These are phyloP conservation scores for Buteo buteo DNA, from an alignment of 2,113 vertebrate genomes.

Conservation along the genomic window DNA sequence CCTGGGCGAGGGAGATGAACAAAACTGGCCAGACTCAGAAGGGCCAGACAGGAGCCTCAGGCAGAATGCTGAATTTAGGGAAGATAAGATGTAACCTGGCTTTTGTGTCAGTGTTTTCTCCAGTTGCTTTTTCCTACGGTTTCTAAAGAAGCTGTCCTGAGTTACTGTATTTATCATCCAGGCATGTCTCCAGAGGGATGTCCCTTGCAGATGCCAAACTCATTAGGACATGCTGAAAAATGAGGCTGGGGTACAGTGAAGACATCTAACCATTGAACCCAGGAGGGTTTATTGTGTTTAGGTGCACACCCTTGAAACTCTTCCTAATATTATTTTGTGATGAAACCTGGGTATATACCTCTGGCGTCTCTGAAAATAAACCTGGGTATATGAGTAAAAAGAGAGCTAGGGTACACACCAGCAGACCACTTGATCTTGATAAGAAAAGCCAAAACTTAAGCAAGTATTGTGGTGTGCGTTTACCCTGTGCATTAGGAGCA, in stretches of 20 bases:
- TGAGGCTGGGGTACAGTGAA: not conserved
- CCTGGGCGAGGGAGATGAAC: not conserved
- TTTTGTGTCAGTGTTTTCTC: constrained; percentile 4
- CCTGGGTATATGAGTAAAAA: not conserved
- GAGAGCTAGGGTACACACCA: not conserved
- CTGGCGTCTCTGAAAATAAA: not conserved
- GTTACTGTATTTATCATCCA: not conserved
- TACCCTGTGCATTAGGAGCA: not conserved
- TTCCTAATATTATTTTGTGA: not conserved
- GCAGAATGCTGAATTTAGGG: not conserved
- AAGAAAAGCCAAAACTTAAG: not conserved
- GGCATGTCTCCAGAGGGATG: not conserved
- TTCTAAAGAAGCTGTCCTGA: not conserved
- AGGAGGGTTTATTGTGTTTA: not conserved
- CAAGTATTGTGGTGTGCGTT: not conserved
- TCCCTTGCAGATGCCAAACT: not conserved
- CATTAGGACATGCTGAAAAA: not conserved
- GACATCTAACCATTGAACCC: not conserved
- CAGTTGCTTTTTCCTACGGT: not conserved
- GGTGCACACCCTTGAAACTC: not conserved
- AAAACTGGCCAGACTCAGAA: not conserved
- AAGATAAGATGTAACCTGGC: constrained; percentile 5
- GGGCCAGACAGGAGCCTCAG: not conserved
- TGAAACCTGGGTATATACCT: not conserved
- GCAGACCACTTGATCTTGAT: not conserved